Conservation (phyloP, 2,113 vertebrate genomes). For the Cariama cristata region DNA sequence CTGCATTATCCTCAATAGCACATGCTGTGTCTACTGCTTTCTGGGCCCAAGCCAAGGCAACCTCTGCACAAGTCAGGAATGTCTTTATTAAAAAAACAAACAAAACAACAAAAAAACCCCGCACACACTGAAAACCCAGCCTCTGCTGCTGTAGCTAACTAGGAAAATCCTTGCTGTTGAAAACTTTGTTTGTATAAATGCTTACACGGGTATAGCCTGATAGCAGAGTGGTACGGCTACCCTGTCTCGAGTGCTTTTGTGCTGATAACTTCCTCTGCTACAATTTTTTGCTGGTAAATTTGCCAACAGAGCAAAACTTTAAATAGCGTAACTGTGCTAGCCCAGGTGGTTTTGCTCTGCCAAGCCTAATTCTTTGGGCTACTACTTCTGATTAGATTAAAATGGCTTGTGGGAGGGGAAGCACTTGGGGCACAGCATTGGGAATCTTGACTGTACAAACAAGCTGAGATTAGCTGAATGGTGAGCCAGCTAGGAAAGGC, state of each 20-base stretch:
- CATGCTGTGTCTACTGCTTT: neutral
- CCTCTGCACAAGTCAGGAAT: neutral
- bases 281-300: neutral
- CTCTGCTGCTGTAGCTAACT: neutral
- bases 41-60: neutral
- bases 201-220: neutral
- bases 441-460: slow-evolving; percentile 50
- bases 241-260: neutral
- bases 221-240: neutral
- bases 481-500: neutral
- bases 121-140: neutral
- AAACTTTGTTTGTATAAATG: neutral
- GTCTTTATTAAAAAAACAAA: neutral
- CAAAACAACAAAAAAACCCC: neutral
- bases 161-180: slow-evolving; percentile 26
- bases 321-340: neutral
- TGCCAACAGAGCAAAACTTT: neutral
- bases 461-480: slow-evolving; percentile 14
- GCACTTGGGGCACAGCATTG: neutral
- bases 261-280: neutral
- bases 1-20: neutral
- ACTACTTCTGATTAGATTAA: slow-evolving; percentile 52
- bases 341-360: too few species aligned
- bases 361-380: slow-evolving; percentile 12
- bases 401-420: slow-evolving; percentile 23